Conservation (phyloP, 1,140 invertebrate species). For the Paraescarpia echinospica region DNA sequence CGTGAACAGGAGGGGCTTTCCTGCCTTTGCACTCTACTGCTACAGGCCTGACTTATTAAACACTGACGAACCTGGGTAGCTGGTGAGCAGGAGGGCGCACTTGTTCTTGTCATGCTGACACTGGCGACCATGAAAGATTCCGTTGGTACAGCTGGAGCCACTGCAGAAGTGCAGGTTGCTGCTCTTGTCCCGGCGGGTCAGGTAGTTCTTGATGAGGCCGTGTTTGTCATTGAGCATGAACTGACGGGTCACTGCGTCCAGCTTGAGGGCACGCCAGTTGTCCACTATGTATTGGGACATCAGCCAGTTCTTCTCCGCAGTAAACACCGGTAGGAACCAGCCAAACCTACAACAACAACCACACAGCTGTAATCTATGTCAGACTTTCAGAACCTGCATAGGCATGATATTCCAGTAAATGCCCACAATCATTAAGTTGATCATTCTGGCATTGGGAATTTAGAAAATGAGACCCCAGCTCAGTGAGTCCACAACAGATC, state of each 20-base stretch:
- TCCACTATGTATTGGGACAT: constrained; percentile 40
- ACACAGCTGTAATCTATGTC: neutral
- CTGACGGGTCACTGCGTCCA: neutral
- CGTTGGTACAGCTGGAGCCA: constrained; percentile 60
- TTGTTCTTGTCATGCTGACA: constrained; percentile 42
- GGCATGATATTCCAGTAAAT: too few species aligned
- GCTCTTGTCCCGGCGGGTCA: constrained; percentile 33
- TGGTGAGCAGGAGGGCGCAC: constrained; percentile 66
- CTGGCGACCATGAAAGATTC: constrained; percentile 63
- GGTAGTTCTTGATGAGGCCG: constrained; percentile 19
- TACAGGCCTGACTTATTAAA: too few species aligned
- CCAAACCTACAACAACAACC: constrained; percentile 62
- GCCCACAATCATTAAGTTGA: too few species aligned
- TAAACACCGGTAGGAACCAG: constrained; percentile 68
- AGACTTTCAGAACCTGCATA: too few species aligned
- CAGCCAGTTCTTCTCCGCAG: constrained; percentile 42
- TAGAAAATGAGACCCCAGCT: too few species aligned
- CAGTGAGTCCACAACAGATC: too few species aligned
- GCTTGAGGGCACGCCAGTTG: constrained; percentile 43
- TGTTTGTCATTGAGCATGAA: neutral
- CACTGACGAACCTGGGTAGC: constrained; percentile 57
- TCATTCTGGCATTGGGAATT: too few species aligned
- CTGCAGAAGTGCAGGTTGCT: constrained; percentile 55
- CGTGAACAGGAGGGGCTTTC: too few species aligned
- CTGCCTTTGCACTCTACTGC: too few species aligned